Percentiles rank a stretch among this genome's conserved stretches.
These are phyloP conservation scores for Colletes latitarsis DNA, from an alignment of 1,140 invertebrate genomes.

Conservation along the genomic window DNA sequence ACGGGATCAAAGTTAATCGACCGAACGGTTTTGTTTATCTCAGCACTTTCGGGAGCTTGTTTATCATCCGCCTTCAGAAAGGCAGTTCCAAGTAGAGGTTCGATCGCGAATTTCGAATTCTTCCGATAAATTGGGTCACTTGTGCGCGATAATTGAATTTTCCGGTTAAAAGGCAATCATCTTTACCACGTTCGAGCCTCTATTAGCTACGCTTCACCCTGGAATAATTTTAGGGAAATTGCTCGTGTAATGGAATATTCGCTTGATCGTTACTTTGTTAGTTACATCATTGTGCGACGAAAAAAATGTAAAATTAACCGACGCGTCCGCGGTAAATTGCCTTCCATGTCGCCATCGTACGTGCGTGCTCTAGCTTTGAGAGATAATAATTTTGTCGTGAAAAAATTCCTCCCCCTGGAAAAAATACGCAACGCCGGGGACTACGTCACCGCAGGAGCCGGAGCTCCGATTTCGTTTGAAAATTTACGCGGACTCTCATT, in stretches of 20 bases:
- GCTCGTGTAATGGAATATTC: conserved; percentile 59
- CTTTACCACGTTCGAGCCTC: conserved; percentile 42
- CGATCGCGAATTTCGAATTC: conserved; percentile 38
- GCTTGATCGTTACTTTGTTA: conserved; percentile 47
- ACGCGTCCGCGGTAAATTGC: conserved; percentile 38
- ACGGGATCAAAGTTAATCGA: not conserved
- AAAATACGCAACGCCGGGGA: not conserved
- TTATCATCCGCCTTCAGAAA: not conserved
- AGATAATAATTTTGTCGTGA: conserved; percentile 22
- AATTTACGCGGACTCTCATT: conserved; percentile 6
- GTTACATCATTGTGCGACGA: conserved; percentile 19
- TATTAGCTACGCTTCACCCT: conserved; percentile 20
- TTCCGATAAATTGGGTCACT: conserved; percentile 45
- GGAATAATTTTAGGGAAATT: conserved; percentile 58
- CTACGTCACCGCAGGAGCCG: not conserved
- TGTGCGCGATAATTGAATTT: conserved; percentile 53
- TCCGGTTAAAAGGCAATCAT: conserved; percentile 60
- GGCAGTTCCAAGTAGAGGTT: not conserved
- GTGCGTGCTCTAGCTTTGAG: conserved; percentile 12
- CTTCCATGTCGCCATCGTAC: conserved; percentile 21
- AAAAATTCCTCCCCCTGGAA: not conserved
- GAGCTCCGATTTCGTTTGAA: conserved; percentile 7
- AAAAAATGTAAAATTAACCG: conserved; percentile 47
- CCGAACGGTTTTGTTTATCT: not conserved
- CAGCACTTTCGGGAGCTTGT: not conserved